phyloP scores from a whole-genome alignment of 2,888 invertebrate genomes.

The Serripes groenlandicus region DNA sequence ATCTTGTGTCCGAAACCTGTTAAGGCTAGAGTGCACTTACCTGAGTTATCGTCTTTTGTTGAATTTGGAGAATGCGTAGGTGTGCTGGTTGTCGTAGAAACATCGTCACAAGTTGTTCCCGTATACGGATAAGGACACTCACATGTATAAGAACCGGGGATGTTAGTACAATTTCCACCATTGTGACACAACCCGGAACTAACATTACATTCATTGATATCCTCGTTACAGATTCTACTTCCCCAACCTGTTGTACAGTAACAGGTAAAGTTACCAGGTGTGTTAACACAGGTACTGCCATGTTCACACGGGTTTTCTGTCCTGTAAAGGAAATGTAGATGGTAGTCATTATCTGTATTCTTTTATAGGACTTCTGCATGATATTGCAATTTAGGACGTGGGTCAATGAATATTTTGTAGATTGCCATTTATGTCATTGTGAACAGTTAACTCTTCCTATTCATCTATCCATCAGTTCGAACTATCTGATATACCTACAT shows the following conservation, averaged over 20 bases:
- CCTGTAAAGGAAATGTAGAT: not conserved
- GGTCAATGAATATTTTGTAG: not conserved
- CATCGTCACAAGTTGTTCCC: not conserved
- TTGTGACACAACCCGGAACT: not conserved
- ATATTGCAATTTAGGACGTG: not conserved
- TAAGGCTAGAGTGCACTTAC: too few relatives aligned
- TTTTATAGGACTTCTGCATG: not conserved
- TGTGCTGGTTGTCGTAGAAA: not conserved
- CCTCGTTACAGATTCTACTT: conserved; percentile 14
- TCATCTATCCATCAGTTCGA: too few relatives aligned
- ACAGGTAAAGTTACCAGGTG: conserved; percentile 7
- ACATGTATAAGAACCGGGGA: not conserved
- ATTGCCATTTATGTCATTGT: not conserved
- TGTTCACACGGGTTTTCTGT: conserved; percentile 15
- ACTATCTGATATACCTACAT: too few relatives aligned
- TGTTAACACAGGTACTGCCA: conserved; percentile 10
- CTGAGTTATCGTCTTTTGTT: too few relatives aligned
- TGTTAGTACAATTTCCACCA: conserved; percentile 11
- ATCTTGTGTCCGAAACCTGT: too few relatives aligned
- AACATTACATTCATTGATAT: conserved; percentile 11
- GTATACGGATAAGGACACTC: conserved; percentile 9
- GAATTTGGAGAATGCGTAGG: not conserved
- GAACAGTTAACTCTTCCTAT: too few relatives aligned
- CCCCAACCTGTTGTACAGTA: conserved; percentile 3
- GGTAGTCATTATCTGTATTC: not conserved